A percentile compares a stretch with the other conserved stretches of the same genome.
These are phyloP conservation scores for Synanceia verrucosa DNA, from an alignment of 2,797 vertebrate species.

Conservation along the genomic window DNA sequence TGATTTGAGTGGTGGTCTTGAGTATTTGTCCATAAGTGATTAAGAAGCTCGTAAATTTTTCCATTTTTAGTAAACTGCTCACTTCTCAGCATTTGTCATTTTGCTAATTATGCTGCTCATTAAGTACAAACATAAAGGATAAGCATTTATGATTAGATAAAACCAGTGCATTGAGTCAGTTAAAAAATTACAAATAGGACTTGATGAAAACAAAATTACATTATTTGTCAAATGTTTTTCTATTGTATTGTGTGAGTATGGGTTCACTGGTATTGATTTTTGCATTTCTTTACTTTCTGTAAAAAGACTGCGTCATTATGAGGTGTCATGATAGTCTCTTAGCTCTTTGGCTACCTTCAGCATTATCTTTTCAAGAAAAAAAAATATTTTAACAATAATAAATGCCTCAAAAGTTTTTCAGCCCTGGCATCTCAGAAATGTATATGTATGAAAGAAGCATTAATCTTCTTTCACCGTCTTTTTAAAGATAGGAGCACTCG, in stretches of 20 bases:
- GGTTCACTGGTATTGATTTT: conserved; percentile 28
- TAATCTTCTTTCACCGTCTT: conserved; percentile 33
- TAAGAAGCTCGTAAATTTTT: neutral
- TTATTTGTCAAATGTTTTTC: neutral
- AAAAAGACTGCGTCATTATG: conserved; percentile 20
- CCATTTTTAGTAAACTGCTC: neutral
- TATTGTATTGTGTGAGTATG: neutral
- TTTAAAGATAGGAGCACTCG: conserved; percentile 27
- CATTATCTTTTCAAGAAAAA: conserved; percentile 59
- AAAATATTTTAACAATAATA: conserved; percentile 67
- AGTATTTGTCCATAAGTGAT: neutral
- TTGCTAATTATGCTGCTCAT: neutral
- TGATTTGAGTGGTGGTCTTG: neutral
- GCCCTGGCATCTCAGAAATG: conserved; percentile 29
- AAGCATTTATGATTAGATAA: neutral
- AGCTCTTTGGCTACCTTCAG: conserved; percentile 30
- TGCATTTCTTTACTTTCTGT: conserved; percentile 2
- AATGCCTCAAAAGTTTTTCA: conserved; percentile 48
- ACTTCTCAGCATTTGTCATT: neutral
- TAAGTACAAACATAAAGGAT: neutral
- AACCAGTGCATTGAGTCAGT: neutral
- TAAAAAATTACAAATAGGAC: neutral
- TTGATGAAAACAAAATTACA: neutral
- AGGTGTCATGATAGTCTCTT: conserved; percentile 41
- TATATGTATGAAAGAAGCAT: conserved; percentile 25